These are phyloP conservation scores for Actinernus sp. DNA, from an alignment of 92 coral and sea anemone genomes.

Conservation along the genomic window DNA sequence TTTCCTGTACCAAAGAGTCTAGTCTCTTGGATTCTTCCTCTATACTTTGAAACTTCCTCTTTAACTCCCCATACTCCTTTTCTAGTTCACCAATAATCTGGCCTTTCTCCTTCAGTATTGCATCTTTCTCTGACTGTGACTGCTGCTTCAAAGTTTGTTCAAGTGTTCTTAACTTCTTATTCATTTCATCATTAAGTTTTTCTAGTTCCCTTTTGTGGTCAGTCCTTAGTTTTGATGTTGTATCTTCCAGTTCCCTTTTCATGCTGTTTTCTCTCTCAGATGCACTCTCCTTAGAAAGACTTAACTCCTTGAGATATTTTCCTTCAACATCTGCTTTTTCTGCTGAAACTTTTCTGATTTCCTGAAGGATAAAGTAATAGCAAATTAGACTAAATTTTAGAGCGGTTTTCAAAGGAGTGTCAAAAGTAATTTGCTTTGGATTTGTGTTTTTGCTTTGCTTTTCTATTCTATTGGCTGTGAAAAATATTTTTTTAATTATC, in stretches of 20 bases:
- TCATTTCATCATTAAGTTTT: slow-evolving; percentile 59
- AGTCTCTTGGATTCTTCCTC: slow-evolving; percentile 74
- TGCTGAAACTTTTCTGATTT: slow-evolving; percentile 62
- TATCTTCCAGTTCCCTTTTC: slow-evolving; percentile 71
- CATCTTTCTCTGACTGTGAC: slow-evolving; percentile 68
- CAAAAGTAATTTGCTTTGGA: too few species aligned
- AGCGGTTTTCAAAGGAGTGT: too few species aligned
- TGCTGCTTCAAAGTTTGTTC: slow-evolving; percentile 55
- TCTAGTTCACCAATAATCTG: slow-evolving; percentile 71
- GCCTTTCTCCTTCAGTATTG: slow-evolving; percentile 66
- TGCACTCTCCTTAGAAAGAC: slow-evolving; percentile 71
- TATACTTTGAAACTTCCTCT: slow-evolving; percentile 59
- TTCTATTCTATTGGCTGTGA: too few species aligned
- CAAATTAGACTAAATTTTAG: too few species aligned
- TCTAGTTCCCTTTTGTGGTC: slow-evolving; percentile 60
- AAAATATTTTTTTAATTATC: too few species aligned
- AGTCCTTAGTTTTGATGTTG: slow-evolving; percentile 33
- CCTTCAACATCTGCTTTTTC: slow-evolving; percentile 84
- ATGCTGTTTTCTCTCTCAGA: slow-evolving; percentile 74
- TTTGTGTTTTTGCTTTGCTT: too few species aligned
- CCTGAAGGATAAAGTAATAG: slow-evolving; percentile 43
- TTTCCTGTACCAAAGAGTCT: slow-evolving; percentile 71
- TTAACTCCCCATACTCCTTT: slow-evolving; percentile 63
- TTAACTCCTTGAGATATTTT: slow-evolving; percentile 80
- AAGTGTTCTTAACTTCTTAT: slow-evolving; percentile 35